A percentile compares a stretch with the other conserved stretches of the same genome.
Conservation (phyloP, 2,113 vertebrate genomes). For the Lonchura striata region DNA sequence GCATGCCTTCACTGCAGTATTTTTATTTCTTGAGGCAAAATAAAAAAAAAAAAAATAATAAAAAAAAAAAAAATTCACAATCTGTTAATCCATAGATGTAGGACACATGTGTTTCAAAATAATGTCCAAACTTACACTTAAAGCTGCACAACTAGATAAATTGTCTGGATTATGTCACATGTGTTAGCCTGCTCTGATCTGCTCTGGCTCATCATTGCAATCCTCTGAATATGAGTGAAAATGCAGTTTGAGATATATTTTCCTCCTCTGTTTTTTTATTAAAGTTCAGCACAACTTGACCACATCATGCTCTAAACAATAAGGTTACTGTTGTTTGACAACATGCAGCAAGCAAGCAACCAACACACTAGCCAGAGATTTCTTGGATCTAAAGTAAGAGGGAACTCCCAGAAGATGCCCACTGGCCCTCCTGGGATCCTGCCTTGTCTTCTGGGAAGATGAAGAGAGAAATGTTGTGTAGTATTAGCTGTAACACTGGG, state of each 20-base stretch:
- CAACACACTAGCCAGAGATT: neutral
- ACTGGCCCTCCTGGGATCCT: neutral
- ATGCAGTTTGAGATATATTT: neutral
- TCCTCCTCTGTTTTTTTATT: neutral
- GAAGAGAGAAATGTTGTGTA: neutral
- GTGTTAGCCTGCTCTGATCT: neutral
- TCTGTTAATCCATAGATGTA: neutral
- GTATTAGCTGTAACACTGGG: neutral
- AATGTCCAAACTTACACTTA: neutral
- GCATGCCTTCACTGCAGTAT: neutral
- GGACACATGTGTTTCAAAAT: neutral
- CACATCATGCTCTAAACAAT: neutral
- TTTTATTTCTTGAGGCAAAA: neutral
- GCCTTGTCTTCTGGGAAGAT: neutral
- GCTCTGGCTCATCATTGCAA: neutral
- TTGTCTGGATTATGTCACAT: neutral
- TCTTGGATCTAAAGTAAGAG: neutral
- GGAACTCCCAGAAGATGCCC: neutral
- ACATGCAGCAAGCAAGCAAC: neutral
- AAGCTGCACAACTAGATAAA: neutral
- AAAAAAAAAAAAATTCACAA: neutral
- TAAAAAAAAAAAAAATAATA: neutral
- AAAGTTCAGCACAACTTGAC: neutral
- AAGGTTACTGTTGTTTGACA: neutral
- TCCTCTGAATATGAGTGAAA: neutral